Base-by-base conservation (phyloP, 2,888 invertebrate genomes). In the Cordylochernes scorpioides region DNA sequence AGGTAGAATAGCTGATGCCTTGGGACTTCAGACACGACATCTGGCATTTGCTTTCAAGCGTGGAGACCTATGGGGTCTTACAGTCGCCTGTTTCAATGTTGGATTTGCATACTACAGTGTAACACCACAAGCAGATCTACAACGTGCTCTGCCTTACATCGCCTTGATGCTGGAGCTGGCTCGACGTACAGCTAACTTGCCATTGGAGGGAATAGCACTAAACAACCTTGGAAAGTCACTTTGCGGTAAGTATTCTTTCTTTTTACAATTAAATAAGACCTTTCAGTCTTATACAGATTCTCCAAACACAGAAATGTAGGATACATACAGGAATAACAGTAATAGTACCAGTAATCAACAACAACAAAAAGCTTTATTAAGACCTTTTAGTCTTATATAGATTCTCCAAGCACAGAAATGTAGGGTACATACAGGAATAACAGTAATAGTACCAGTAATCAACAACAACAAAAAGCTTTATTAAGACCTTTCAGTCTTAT, bases 61-160 rank as follows among this genome's bases (percentile, higher is more conserved):
- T 26, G 30, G 30, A 13, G 30, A 30, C 24, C 15, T 30, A 9
- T 30, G 30, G 30, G 30, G 30, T 6, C 15, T 30, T 12, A 18
- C 30, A 12, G 26, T 30, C 6, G 30, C 30, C 4, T 30, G 30
- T 10, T 30, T 30, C 30, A 30, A 30, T 9, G 21, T 30, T 25
- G 30, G 30, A 4, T 30, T 30, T 25, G 25, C 30, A 1, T 32
- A 24, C 14, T 32, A 26, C 17, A 24, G 28, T 10, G 16, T 32
- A 6, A 16, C 28, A n/a, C 32, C 32, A 2, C 24, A 28, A n/a
- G 24, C 28, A 6, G 32, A 32, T n/a, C 19, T 32, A 15, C 17
- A 24, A 24, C 14, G 26, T 21, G 25, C 30, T 5, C 13, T 30
- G 15, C n/a, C 15, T 7, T 25, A 26, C 6, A 15, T 30, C 5